Conservation (phyloP, 2,797 vertebrate species). For the Anolis apletophallus region DNA sequence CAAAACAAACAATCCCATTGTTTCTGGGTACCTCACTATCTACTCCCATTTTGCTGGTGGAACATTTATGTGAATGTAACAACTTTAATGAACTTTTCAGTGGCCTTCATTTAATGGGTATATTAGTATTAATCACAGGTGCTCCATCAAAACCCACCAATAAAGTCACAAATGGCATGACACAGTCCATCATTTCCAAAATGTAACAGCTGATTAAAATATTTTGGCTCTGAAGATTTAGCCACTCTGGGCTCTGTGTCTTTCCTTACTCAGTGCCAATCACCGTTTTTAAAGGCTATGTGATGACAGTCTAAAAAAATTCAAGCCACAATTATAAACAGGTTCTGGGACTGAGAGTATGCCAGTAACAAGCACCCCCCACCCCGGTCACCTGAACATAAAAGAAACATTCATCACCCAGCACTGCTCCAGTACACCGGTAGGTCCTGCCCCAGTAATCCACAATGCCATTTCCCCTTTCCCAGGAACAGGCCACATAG, state of each 20-base stretch:
- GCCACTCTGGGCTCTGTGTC: neutral
- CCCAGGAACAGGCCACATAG: too few relatives aligned
- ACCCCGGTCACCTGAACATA: too few relatives aligned
- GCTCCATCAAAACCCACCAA: neutral
- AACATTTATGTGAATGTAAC: neutral
- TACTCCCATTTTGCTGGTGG: neutral
- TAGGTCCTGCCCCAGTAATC: too few relatives aligned
- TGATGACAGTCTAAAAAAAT: too few relatives aligned
- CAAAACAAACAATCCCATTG: neutral
- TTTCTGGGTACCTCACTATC: neutral
- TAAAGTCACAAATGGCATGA: neutral
- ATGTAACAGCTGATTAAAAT: neutral
- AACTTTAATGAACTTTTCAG: neutral
- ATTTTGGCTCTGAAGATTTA: neutral
- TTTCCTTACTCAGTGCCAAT: neutral
- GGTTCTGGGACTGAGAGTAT: too few relatives aligned
- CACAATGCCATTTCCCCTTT: too few relatives aligned
- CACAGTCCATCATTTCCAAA: neutral
- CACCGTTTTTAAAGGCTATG: too few relatives aligned
- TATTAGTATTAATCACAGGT: neutral
- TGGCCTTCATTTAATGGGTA: neutral
- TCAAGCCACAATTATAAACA: neutral
- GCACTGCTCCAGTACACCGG: too few relatives aligned
- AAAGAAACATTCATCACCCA: too few relatives aligned
- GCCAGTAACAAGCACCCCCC: too few relatives aligned